Base-by-base conservation (phyloP, 2,113 vertebrate genomes). In the Bos taurus region DNA sequence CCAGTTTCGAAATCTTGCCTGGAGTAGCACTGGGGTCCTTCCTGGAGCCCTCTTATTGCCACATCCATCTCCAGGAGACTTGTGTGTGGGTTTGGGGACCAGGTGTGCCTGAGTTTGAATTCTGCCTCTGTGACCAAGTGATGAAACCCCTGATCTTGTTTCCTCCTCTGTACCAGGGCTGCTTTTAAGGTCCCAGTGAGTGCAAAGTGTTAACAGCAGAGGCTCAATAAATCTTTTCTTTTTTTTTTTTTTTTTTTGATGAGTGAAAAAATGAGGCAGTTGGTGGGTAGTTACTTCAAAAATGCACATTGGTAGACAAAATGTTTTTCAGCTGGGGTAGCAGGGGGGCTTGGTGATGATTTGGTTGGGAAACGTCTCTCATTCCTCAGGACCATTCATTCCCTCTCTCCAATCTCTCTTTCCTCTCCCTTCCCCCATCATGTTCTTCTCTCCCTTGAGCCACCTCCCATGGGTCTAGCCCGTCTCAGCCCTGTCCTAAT, bases 221-320 rank as follows among this genome's bases (percentile, higher is more conserved):
- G 71, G 74, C 77, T 93, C 60, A 96, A 87, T 97, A 93, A 97
- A 96, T 25, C 62, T 56, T 85, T 71, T 13, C 43, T 71, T 84
- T 21, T n/a, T 36, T 59, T 33, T 48, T 36, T 36, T 36, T 86
- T 71, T 83, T 67, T 84, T 95, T 89, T 54, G 28, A 62, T 91
- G 93, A 90, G 54, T 94, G 80, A 97, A 62, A 84, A 89, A 94
- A 83, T 12, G 40, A 77, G 52, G 33, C 36, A 40, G 14, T 57
- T 17, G 1, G 13, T 50, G 62, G 21, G 26, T 67, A n/a, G 52
- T 91, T 91, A 17, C 64, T 67, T 91, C 80, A 26, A 54, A 36
- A 62, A 90, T 54, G 40, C 11, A 21, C 28, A 57, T 90, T 30
- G 9, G 15, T 97, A 82, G 17, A 57, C 64, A 50, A 67, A 33